Evolutionary conservation across 2,888 invertebrate species (phyloP).

Genomic region (Clivina fossor): DNA sequence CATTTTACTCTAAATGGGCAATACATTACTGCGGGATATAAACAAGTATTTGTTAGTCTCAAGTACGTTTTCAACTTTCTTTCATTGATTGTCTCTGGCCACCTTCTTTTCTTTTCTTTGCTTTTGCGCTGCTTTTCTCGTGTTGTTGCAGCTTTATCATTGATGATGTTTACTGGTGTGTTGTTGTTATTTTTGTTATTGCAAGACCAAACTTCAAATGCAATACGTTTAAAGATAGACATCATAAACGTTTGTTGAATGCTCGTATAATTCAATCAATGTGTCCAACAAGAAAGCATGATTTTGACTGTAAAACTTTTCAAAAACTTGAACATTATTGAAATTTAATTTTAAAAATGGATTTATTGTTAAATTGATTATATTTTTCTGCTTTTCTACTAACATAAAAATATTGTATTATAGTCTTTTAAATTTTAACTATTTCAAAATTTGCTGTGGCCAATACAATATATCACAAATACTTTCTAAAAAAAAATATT

Average conservation of each 20-base stretch:
- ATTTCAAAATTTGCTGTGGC: no score
- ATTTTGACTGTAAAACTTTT: conserved; percentile 17
- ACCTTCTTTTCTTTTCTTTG: background rate
- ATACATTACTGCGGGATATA: conserved; percentile 30
- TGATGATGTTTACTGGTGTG: no score
- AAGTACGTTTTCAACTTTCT: conserved; percentile 27
- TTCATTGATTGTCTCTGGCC: conserved; percentile 24
- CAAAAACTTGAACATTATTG: conserved; percentile 30
- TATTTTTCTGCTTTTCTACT: background rate
- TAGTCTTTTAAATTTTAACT: background rate
- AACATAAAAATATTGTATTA: background rate
- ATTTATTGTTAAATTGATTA: conserved; percentile 23
- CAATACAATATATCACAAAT: no score
- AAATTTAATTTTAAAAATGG: conserved; percentile 28
- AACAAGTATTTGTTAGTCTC: conserved; percentile 33
- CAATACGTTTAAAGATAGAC: conserved; percentile 14
- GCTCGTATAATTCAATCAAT: conserved; percentile 30
- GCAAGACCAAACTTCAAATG: conserved; percentile 4
- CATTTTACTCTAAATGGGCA: conserved; percentile 46
- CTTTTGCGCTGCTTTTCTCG: no score
- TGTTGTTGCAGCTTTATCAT: no score
- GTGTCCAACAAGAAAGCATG: conserved; percentile 27
- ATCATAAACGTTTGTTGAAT: conserved; percentile 26
- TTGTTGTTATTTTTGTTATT: conserved; percentile 19
- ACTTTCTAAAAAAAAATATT: no score